Percentiles rank a stretch among this genome's conserved stretches.
phyloP scores from a whole-genome alignment of 2,797 vertebrate species.

The Anniella stebbinsi region DNA sequence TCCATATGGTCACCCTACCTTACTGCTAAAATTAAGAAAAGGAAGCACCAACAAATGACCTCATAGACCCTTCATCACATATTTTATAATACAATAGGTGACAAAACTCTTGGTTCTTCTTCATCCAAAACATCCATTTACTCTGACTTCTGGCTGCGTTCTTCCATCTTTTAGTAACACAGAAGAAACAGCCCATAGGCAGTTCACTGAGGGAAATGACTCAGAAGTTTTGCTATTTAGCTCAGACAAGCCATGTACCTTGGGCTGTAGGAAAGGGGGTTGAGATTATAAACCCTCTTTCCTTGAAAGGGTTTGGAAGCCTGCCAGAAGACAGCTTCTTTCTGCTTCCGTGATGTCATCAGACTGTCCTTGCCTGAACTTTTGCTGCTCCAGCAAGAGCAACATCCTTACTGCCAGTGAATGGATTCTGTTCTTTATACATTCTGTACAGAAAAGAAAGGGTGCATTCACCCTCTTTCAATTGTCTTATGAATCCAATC shows the following conservation, averaged over 20 bases:
- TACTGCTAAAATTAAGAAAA: not conserved
- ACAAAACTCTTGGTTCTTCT: not conserved
- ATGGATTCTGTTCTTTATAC: slow-evolving; percentile 7
- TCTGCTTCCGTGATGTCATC: slow-evolving; percentile 20
- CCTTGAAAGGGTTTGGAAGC: slow-evolving; percentile 24
- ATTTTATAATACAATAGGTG: not conserved
- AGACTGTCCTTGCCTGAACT: slow-evolving; percentile 43
- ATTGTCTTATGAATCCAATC: not conserved
- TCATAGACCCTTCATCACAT: not conserved
- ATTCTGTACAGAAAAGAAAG: not conserved
- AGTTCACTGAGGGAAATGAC: slow-evolving; percentile 1
- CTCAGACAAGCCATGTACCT: slow-evolving; percentile 26
- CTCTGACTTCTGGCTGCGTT: not conserved
- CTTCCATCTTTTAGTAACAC: slow-evolving; percentile 10
- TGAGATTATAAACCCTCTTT: slow-evolving; percentile 38
- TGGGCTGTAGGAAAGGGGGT: slow-evolving; percentile 40
- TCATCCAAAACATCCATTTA: not conserved
- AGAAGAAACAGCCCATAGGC: not conserved
- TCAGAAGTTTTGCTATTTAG: slow-evolving; percentile 16
- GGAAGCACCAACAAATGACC: not conserved
- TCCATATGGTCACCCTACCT: no score
- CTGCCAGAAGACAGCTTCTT: slow-evolving; percentile 24
- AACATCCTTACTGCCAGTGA: not conserved
- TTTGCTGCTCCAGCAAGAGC: slow-evolving; percentile 9
- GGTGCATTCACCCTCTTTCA: not conserved